A percentile compares a stretch with the other conserved stretches of the same genome.
Evolutionary conservation across 2,888 invertebrate species (phyloP).

Genomic region (Drosophila atroscutellata): DNA sequence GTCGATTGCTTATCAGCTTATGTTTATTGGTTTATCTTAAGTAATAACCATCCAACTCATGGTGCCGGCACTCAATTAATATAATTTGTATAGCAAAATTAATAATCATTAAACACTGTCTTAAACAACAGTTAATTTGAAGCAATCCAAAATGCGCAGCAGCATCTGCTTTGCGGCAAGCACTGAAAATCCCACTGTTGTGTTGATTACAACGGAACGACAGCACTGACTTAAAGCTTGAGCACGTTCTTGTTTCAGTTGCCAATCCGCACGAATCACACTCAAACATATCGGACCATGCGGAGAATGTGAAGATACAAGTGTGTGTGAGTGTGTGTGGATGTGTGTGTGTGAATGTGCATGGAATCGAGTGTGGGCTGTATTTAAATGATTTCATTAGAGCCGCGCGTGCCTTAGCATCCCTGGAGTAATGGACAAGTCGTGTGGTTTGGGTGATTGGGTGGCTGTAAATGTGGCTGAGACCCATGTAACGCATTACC

Average conservation of each 20-base stretch:
- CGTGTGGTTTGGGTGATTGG: background rate
- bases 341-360: conserved; percentile 6
- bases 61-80: background rate
- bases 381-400: conserved; percentile 79
- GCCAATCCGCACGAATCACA: conserved; percentile 19
- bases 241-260: conserved; percentile 61
- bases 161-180: background rate
- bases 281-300: conserved; percentile 1
- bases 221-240: conserved; percentile 33
- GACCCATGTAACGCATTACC: conserved; percentile 73
- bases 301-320: conserved; percentile 1
- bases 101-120: background rate
- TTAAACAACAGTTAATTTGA: background rate
- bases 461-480: conserved; percentile 18
- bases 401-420: conserved; percentile 66
- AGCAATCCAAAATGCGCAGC: background rate
- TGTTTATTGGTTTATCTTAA: background rate
- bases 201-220: conserved; percentile 3
- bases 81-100: background rate
- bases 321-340: conserved; percentile 18
- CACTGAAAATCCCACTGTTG: conserved; percentile 9
- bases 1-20: background rate
- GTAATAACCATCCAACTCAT: background rate
- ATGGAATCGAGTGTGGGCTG: conserved; percentile 45
- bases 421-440: conserved; percentile 47